These are phyloP conservation scores for Echiichthys vipera DNA, from an alignment of 2,797 vertebrate species.

Conservation along the genomic window DNA sequence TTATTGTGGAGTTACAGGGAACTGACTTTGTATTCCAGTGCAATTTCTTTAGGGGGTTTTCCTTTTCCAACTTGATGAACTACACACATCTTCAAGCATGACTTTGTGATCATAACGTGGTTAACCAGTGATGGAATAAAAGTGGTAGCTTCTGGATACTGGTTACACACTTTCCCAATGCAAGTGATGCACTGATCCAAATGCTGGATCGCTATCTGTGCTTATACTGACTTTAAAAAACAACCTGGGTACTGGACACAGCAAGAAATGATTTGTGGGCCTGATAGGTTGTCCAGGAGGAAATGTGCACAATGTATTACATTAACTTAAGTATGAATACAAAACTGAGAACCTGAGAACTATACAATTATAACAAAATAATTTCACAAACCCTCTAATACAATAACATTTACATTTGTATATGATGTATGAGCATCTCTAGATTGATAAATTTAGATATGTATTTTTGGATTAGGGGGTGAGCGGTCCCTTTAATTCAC, in stretches of 20 bases:
- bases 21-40: constrained; percentile 40
- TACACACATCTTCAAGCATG: not conserved
- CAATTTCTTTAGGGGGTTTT: constrained; percentile 32
- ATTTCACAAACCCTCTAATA: not conserved
- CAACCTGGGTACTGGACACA: not conserved
- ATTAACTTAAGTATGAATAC: too few species aligned
- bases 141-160: not conserved
- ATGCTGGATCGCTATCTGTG: not conserved
- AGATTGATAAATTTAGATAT: too few species aligned
- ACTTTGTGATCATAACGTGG: not conserved
- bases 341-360: too few species aligned
- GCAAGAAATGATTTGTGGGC: too few species aligned
- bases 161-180: not conserved
- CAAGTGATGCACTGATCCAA: not conserved
- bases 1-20: constrained; percentile 33
- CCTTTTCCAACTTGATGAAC: constrained; percentile 2
- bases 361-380: not conserved
- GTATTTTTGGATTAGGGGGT: too few species aligned
- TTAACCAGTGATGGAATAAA: not conserved
- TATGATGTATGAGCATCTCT: not conserved
- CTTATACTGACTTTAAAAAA: not conserved
- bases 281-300: too few species aligned
- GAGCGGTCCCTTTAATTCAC: too few species aligned
- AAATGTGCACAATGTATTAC: too few species aligned
- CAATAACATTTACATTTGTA: not conserved